Evolutionary conservation across 2,797 vertebrate species (phyloP).

Genomic region (Rhyacichthys aspro): DNA sequence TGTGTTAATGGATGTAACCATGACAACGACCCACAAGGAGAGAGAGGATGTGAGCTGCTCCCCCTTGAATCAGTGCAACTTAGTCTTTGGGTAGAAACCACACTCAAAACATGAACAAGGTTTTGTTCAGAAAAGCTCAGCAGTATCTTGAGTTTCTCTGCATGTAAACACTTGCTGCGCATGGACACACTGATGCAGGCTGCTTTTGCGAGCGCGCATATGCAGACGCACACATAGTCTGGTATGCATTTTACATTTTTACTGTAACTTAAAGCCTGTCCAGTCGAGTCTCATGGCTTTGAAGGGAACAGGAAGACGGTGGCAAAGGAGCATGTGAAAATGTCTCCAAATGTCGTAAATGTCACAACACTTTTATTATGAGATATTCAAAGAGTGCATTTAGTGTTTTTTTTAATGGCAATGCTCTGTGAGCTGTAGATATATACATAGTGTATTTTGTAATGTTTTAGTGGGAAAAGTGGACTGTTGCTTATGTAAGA

Average conservation of each 20-base stretch:
- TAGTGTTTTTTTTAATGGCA: constrained; percentile 15
- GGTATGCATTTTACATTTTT: constrained; percentile 52
- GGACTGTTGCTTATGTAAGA: constrained; percentile 67
- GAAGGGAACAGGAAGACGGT: constrained; percentile 50
- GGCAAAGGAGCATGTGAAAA: constrained; percentile 28
- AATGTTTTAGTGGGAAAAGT: constrained; percentile 59
- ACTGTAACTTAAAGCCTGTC: constrained; percentile 55
- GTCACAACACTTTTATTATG: background rate
- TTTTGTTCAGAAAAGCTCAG: background rate
- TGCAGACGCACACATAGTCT: constrained; percentile 10
- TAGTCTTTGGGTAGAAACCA: constrained; percentile 39
- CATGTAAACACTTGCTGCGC: constrained; percentile 35
- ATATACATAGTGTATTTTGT: constrained; percentile 39
- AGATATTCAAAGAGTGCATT: background rate
- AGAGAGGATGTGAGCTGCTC: constrained; percentile 47
- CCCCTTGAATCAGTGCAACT: constrained; percentile 33
- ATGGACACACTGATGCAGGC: constrained; percentile 5
- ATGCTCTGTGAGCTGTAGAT: constrained; percentile 32
- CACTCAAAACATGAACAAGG: background rate
- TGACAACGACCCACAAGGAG: constrained; percentile 71
- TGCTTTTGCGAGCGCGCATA: background rate
- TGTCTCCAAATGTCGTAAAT: background rate
- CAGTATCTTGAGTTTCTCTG: constrained; percentile 3
- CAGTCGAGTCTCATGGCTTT: constrained; percentile 45
- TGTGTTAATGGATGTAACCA: constrained; percentile 78